Conservation (phyloP, 2,888 invertebrate species). For the Aphodius granarius region DNA sequence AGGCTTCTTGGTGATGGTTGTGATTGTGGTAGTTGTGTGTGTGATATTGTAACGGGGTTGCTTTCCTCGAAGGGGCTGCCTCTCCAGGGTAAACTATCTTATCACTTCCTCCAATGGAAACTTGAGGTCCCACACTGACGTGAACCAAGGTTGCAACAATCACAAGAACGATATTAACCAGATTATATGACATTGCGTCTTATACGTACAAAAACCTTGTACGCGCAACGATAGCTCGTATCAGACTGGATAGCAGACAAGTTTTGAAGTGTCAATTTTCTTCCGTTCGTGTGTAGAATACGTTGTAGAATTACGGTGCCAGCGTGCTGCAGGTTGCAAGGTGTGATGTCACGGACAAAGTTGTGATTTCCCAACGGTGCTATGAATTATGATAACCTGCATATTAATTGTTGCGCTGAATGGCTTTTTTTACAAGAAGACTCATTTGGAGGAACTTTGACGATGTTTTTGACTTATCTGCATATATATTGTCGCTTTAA, state of each 20-base stretch:
- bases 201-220: not conserved
- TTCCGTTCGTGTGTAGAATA: not conserved
- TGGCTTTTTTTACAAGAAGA: too few species aligned
- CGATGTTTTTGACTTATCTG: too few species aligned
- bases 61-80: not conserved
- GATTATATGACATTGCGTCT: not conserved
- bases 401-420: not conserved
- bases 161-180: not conserved
- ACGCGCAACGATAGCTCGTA: not conserved
- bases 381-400: not conserved
- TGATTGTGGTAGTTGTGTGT: conserved; percentile 7
- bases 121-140: not conserved
- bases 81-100: conserved; percentile 2
- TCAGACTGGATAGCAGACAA: not conserved
- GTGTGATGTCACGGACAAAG: not conserved
- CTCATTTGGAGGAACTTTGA: too few species aligned
- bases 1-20: conserved; percentile 9
- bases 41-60: conserved; percentile 3
- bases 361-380: not conserved
- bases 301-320: too few species aligned
- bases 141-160: not conserved
- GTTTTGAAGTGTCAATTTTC: not conserved
- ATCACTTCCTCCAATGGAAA: not conserved
- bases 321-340: not conserved
- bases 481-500: too few species aligned